Base-by-base conservation (phyloP, 1,140 invertebrate species). In the Theocolax elegans region DNA sequence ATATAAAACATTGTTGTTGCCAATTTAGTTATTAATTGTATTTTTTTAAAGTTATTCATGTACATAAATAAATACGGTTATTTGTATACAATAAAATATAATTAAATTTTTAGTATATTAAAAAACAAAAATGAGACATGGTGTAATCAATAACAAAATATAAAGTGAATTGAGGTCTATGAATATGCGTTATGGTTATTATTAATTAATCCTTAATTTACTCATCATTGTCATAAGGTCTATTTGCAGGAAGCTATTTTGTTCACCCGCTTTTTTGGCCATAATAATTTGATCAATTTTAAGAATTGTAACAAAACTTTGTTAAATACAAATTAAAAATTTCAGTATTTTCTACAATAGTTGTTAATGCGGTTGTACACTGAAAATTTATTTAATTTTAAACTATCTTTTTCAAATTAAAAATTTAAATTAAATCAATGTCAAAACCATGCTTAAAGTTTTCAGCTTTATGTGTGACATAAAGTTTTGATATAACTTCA, bases 221-320 rank as follows among this genome's bases (percentile, higher is more conserved):
- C 63, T 94, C 92, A 77, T 93, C 92, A 82, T 96, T 94, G 72
- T 89, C 90, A 80, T 89, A 89, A 76, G 88, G 89, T 49, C 89
- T 87, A 42, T 87, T 87, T 49, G 87, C 80, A 80, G 90, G 91
- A 1, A 93, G 88, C 87, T 98, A n/a, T n/a, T 97, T 1, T 97
- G 97, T 56, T 97, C 97, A 65, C 97, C 97, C 17, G 97, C 96
- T 79, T 93, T 89, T 86, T 99, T 99, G 1, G 97, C 96, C 96
- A 99, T 98, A 68, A 99, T 99, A 70, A 99, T 99, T 86, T 98
- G 93, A 87, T 99, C 97, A n/a, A 99, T 95, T 84, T 94, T 93
- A 4, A 99, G 88, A 76, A 99, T 94, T 0, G 97, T 99, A 60
- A 95, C 97, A 99, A 72, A 91, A 88, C 85, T 99, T 99, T 1